Evolutionary conservation across 2,797 vertebrate genomes (phyloP), one percentile per base, ranked within the genome.

Genomic region (Myotis daubentonii): DNA sequence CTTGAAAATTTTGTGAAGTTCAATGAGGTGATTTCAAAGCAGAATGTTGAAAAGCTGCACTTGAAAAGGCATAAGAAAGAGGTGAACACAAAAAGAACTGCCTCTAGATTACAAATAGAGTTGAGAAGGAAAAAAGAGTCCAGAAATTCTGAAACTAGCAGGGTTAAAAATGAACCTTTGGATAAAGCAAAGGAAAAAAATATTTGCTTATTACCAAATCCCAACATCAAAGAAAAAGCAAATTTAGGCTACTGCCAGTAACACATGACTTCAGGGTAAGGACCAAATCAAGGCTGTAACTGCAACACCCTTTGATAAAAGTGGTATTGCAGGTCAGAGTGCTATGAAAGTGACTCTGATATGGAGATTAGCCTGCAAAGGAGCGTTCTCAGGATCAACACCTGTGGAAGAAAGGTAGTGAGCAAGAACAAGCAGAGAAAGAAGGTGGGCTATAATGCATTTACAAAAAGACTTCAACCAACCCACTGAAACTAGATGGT

Each of bases 1-100:
- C 44, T 84, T 80, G 85, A 74, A 62, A 89, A 81, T 75, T 82
- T n/a, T 60, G 36, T 75, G 49, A 93, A 93, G 23, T 44, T 81
- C 70, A 25, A 25, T 53, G 75, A 89, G 57, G 41, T 60, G 7
- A 79, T 68, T 86, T 81, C 33, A 89, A 75, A 86, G 33, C 23
- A 68, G 81, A 70, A 85, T 53, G 28, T 49, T 93, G 70, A 41
- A 84, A 92, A 75, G 13, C 38, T 95, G 41, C 9, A 68, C n/a
- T 93, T 81, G 17, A 49, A 89, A 93, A 60, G 36, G 72, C 28
- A 8, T 53, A 89, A 85, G 47, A 66, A 79, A 85, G 38, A 47
- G 16, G 13, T 74, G 25, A 74, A n/a, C 16, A 74, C n/a, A 85
- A 55, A 88, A 62, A 66, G n/a, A 85, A 79, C 23, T 53, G 33